Base-by-base conservation (phyloP, 2,888 invertebrate species). In the Galeopsomyia nigrocyanea region DNA sequence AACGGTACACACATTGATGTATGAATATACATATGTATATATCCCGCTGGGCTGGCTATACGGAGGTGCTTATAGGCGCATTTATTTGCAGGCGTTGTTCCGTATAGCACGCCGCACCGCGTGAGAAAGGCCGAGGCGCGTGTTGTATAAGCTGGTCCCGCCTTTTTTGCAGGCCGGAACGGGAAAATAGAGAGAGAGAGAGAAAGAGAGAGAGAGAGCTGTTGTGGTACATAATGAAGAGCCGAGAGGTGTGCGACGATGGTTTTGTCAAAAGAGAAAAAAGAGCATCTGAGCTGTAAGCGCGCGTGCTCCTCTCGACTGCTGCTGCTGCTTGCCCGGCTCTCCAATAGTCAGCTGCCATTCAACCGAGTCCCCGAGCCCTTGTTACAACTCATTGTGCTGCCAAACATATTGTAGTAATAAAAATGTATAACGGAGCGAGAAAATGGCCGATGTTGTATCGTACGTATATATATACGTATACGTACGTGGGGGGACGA, bases 331-430 rank as follows among this genome's bases (percentile, higher is more conserved):
- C 82, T 84, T n/a, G 26, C 26, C 26, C 3, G 26, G 26, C 26
- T 26, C 3, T 5, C n/a, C n/a, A n/a, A 26, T 5, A 26, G 26
- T 26, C 26, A 26, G 26, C 26, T 26, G 26, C 26, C 26, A 26
- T 26, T 46, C 53, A 47, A n/a, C 2, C 26, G 5, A 17, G 13
- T 22, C 19, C 51, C 51, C 39, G 14, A 10, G 16, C n/a, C 22
- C 14, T 31, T 58, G 47, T 21, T 13, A 9, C 31, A 7, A 7
- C 39, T 39, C 49, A 67, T 72, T 67, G 72, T 68, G 39, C 21
- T 49, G 55, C 61, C 61, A 64, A 60, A 82, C 82, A 83, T 81
- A 84, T 84, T 84, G 83, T 83, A 79, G 78, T 71, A 76, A 79
- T 77, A 78, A 78, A 77, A 77, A n/a, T n/a, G n/a, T 31, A 69